Percentiles rank a stretch among this genome's conserved stretches.
phyloP scores from a whole-genome alignment of 2,113 vertebrate species.

The Caranx ignobilis region DNA sequence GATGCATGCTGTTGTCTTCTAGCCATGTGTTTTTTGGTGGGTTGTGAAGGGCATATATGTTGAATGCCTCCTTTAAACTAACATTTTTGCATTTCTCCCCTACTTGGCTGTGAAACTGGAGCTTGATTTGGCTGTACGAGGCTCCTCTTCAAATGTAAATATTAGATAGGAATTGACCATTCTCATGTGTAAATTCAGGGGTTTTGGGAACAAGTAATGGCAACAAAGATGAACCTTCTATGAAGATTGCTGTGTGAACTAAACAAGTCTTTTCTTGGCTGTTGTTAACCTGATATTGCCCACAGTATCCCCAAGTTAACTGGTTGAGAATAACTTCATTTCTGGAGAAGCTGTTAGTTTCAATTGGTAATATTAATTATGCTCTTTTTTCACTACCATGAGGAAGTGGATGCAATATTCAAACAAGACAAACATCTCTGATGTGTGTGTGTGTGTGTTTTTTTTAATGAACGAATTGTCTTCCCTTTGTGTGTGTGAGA shows the following conservation, averaged over 20 bases:
- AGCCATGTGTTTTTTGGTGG: slow-evolving; percentile 39
- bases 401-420: slow-evolving; percentile 30
- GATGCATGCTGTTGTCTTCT: slow-evolving; percentile 63
- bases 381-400: slow-evolving; percentile 5
- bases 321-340: slow-evolving; percentile 10
- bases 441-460: slow-evolving; percentile 14
- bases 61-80: slow-evolving; percentile 47
- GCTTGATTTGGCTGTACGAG: neutral
- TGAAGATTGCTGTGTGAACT: slow-evolving; percentile 50
- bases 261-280: slow-evolving; percentile 42
- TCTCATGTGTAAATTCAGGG: slow-evolving; percentile 48
- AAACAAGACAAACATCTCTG: slow-evolving; percentile 18
- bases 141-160: slow-evolving; percentile 68
- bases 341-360: slow-evolving; percentile 16
- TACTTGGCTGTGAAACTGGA: slow-evolving; percentile 37
- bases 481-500: slow-evolving; percentile 59
- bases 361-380: slow-evolving; percentile 15
- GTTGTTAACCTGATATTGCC: slow-evolving; percentile 34
- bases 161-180: slow-evolving; percentile 47
- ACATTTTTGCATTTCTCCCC: slow-evolving; percentile 48
- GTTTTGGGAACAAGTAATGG: slow-evolving; percentile 31
- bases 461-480: slow-evolving; percentile 52
- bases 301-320: slow-evolving; percentile 18
- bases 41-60: slow-evolving; percentile 21
- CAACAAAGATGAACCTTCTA: slow-evolving; percentile 24